Conservation (phyloP, 1,140 invertebrate genomes). For the Holotrichia oblita region DNA sequence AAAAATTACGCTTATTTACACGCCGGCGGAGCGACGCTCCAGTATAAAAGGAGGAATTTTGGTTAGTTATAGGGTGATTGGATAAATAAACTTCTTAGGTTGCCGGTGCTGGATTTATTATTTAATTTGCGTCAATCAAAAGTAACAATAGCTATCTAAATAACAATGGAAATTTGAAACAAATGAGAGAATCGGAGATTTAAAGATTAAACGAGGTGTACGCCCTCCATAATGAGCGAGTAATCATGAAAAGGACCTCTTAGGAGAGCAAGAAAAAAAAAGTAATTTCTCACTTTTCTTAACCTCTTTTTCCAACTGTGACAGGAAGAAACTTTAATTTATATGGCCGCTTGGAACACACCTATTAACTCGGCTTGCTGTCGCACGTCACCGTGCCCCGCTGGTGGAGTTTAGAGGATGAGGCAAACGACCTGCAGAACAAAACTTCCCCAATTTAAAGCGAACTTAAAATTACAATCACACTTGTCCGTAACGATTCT, state of each 20-base stretch:
- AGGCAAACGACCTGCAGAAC: neutral
- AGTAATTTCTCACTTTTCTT: too few relatives aligned
- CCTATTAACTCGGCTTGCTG: neutral
- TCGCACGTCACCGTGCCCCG: neutral
- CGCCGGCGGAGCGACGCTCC: neutral
- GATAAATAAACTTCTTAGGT: too few relatives aligned
- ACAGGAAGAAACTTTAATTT: conserved; percentile 30
- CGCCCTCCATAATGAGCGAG: too few relatives aligned
- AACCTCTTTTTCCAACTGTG: neutral
- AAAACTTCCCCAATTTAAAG: conserved; percentile 33
- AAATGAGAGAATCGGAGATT: too few relatives aligned
- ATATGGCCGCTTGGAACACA: neutral
- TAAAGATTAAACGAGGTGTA: too few relatives aligned
- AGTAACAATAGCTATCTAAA: too few relatives aligned
- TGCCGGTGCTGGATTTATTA: too few relatives aligned
- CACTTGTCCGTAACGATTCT: conserved; percentile 30
- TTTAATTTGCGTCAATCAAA: too few relatives aligned
- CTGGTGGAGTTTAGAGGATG: neutral
- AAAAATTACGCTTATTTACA: neutral
- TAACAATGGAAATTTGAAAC: too few relatives aligned
- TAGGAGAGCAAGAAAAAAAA: too few relatives aligned
- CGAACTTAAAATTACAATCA: conserved; percentile 36
- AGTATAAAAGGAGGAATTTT: neutral
- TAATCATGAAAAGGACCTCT: too few relatives aligned
- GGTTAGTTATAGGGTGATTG: too few relatives aligned